These are phyloP conservation scores for Tragelaphus imberbis DNA, from an alignment of 2,113 vertebrate genomes.

Conservation along the genomic window DNA sequence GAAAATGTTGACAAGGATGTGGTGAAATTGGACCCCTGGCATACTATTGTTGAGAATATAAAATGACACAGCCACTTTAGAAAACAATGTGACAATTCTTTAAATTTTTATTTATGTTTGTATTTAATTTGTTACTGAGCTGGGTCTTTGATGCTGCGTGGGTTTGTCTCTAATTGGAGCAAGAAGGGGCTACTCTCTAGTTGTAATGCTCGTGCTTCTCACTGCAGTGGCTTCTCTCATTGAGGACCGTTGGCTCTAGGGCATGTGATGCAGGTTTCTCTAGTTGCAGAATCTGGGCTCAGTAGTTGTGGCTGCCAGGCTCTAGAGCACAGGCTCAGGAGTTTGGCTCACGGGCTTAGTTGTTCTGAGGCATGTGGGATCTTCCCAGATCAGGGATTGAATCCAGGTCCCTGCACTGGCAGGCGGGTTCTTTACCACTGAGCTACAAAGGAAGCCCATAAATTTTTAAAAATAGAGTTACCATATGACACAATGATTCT, in stretches of 20 bases:
- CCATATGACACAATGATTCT: neutral
- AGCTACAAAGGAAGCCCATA: neutral
- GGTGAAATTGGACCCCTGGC: neutral
- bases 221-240: neutral
- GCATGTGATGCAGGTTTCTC: rapidly evolving
- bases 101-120: neutral
- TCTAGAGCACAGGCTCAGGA: neutral
- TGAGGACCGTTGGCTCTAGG: neutral
- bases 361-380: no score
- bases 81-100: neutral
- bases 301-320: neutral
- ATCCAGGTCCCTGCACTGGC: rapidly evolving
- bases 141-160: neutral
- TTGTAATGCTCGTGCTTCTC: rapidly evolving
- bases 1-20: neutral
- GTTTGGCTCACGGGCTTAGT: neutral
- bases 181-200: neutral
- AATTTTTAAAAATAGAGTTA: neutral
- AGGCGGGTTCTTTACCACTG: neutral
- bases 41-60: neutral
- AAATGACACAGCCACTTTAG: neutral
- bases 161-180: neutral
- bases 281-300: neutral
- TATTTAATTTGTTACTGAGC: neutral
- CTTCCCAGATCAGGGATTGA: neutral